phyloP scores from a whole-genome alignment of 64 coral and sea anemone genomes.

The Porites lutea region DNA sequence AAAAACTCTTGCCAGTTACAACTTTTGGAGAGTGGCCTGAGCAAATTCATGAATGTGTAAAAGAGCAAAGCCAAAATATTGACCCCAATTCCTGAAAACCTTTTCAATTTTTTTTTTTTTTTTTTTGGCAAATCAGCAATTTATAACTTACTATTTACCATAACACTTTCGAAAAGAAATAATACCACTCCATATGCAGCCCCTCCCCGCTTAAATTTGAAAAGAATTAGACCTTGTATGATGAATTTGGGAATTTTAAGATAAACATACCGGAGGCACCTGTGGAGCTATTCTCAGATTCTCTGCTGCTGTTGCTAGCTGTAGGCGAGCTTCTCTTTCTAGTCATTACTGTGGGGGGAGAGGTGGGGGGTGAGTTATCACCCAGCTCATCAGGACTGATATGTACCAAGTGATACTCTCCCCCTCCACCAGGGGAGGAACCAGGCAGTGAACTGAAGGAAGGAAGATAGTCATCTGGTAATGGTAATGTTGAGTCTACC shows the following conservation, averaged over 20 bases:
- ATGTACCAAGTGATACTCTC: slow-evolving; percentile 41
- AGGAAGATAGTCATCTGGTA: not conserved
- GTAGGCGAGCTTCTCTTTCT: slow-evolving; percentile 45
- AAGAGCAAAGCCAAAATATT: too few relatives aligned
- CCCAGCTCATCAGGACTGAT: slow-evolving; percentile 25
- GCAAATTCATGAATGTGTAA: too few relatives aligned
- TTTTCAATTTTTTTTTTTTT: too few relatives aligned
- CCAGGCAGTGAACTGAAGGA: not conserved
- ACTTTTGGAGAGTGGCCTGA: too few relatives aligned
- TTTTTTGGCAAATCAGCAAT: too few relatives aligned
- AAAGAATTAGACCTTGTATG: not conserved
- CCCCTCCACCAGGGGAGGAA: not conserved
- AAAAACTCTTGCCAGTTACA: too few relatives aligned
- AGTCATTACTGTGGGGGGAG: slow-evolving; percentile 18
- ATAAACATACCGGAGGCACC: not conserved
- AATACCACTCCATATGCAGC: too few relatives aligned
- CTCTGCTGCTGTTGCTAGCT: not conserved
- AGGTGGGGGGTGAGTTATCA: not conserved
- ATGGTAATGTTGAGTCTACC: not conserved
- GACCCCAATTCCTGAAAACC: too few relatives aligned
- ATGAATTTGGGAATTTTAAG: too few relatives aligned
- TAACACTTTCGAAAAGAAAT: too few relatives aligned
- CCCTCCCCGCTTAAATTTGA: too few relatives aligned
- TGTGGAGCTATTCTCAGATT: slow-evolving; percentile 24
- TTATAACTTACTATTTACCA: too few relatives aligned